Conservation (phyloP, 2,888 invertebrate species). For the Apodemia zela region DNA sequence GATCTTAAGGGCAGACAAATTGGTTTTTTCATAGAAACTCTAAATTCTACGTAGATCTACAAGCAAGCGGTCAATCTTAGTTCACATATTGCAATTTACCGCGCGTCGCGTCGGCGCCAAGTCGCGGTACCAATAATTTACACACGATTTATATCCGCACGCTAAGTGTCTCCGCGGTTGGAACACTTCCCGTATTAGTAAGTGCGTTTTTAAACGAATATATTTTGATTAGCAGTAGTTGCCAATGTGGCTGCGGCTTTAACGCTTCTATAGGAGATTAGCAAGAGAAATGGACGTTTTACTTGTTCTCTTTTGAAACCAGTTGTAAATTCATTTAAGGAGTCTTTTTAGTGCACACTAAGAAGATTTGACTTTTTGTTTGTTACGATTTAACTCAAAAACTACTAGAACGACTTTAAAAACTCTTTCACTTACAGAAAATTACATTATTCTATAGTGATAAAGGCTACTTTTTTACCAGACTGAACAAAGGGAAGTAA, state of each 20-base stretch:
- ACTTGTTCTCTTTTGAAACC: background rate
- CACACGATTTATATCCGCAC: slow-evolving; percentile 8
- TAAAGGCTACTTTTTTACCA: too few species aligned
- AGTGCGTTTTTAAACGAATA: slow-evolving; percentile 25
- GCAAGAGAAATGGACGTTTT: background rate
- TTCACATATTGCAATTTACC: slow-evolving; percentile 32
- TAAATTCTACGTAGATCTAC: background rate
- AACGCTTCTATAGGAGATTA: background rate
- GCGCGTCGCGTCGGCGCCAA: slow-evolving; percentile 26
- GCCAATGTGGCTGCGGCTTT: background rate
- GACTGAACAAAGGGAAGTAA: too few species aligned
- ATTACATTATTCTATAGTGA: too few species aligned
- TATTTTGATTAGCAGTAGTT: slow-evolving; percentile 22
- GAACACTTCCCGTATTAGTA: slow-evolving; percentile 22
- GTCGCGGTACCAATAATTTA: slow-evolving; percentile 29
- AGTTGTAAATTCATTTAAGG: too few species aligned
- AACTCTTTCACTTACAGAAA: too few species aligned
- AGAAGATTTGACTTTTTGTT: too few species aligned
- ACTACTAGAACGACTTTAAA: too few species aligned
- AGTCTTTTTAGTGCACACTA: too few species aligned
- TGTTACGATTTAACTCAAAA: too few species aligned
- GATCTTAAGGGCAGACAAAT: too few species aligned
- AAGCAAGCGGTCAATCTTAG: background rate
- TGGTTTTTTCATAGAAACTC: background rate
- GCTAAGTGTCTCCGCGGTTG: slow-evolving; percentile 18